Base-by-base conservation (phyloP, 2,797 vertebrate species). In the Gallinago stenura region DNA sequence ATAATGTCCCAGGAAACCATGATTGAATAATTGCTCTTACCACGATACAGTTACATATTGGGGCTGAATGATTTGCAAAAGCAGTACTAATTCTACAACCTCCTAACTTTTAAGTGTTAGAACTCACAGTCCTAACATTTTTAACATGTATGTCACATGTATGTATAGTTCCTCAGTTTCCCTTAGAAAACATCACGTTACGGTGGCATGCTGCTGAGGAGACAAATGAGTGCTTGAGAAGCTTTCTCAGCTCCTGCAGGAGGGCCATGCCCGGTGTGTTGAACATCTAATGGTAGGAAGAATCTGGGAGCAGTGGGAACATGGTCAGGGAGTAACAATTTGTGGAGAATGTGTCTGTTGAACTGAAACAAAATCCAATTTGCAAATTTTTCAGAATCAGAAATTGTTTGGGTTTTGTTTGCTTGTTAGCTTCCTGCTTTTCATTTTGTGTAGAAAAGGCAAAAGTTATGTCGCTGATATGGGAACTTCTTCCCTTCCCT, bases 241-340 rank as follows among this genome's bases (percentile, higher is more conserved):
- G 12, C 12, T 54, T 41, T 54, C 31, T 82, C 33, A 30, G 10
- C 21, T 82, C 62, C 17, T 1, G 5, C 7, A 61, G 30, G 24
- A 81, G 9, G 7, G 8, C 7, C 1, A 0, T 70, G 37, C 5
- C 35, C 12, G 16, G 3, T 14, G 12, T 58, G 4, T 58, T n/a
- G 19, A 90, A 82, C 62, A 79, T 20, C 14, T 72, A 30, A 72
- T 5, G n/a, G 15, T 12, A 66, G 22, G 35, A 93, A 56, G 22
- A 72, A 82, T 5, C 12, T 56, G 22, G 12, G 61, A 90, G 31
- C 1, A 5, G 10, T 79, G 46, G n/a, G 28, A 83, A 82, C 9
- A 20, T 3, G 8, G 5, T 73, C 28, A 64, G 19, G 12, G 28
- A 80, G 31, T 77, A 21, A 39, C 8, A 64, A 0, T 70, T 33